Percentiles rank a stretch among this genome's conserved stretches.
Evolutionary conservation across 2,888 invertebrate species (phyloP).

Genomic region (Drosophila falleni): DNA sequence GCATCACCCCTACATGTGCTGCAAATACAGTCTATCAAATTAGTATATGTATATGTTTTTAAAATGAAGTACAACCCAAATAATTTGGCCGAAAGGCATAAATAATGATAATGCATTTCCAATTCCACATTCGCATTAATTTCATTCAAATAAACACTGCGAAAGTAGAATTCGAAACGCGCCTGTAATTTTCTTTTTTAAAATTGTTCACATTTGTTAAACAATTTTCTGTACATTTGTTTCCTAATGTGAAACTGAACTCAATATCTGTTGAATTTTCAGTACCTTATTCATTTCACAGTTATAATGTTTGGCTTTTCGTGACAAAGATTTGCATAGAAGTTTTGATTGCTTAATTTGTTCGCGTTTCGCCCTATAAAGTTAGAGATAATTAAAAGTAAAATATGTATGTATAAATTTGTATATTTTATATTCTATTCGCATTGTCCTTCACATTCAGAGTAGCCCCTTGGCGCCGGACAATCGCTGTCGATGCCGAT

Average conservation of each 20-base stretch:
- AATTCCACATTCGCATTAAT: background rate
- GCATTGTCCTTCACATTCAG: slow-evolving; percentile 60
- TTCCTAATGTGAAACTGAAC: background rate
- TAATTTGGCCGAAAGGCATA: background rate
- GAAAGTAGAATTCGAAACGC: background rate
- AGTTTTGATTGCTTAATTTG: slow-evolving; percentile 29
- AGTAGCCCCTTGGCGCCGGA: slow-evolving; percentile 78
- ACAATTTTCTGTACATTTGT: slow-evolving; percentile 5
- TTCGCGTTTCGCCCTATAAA: slow-evolving; percentile 28
- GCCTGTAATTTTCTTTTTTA: slow-evolving; percentile 1
- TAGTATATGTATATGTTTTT: slow-evolving; percentile 34
- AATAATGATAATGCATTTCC: slow-evolving; percentile 1
- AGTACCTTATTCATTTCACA: slow-evolving; percentile 17
- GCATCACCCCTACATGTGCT: slow-evolving; percentile 60
- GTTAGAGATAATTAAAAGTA: slow-evolving; percentile 23
- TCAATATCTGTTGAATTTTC: slow-evolving; percentile 15
- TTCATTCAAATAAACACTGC: background rate
- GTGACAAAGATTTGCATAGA: slow-evolving; percentile 19
- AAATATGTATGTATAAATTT: slow-evolving; percentile 23
- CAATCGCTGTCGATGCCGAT: slow-evolving; percentile 78
- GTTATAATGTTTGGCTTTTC: slow-evolving; percentile 30
- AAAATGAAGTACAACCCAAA: slow-evolving; percentile 27
- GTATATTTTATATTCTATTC: slow-evolving; percentile 38
- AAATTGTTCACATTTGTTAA: slow-evolving; percentile 1
- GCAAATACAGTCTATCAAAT: slow-evolving; percentile 53